phyloP scores from a whole-genome alignment of 37 sponge, comb jelly and placozoan species.

The Spongilla lacustris region DNA sequence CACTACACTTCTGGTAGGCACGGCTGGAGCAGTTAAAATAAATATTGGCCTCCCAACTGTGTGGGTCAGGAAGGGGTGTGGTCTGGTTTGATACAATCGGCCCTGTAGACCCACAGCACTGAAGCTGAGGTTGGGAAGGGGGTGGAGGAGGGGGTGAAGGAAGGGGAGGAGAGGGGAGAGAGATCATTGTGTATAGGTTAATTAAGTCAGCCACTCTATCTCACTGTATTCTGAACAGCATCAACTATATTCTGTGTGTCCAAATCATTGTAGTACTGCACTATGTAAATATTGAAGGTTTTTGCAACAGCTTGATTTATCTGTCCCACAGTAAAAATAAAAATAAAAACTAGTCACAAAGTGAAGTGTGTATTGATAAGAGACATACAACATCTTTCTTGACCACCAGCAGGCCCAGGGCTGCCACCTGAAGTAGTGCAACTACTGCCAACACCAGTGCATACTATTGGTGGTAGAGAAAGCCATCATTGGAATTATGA shows the following conservation, averaged over 20 bases:
- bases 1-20: constrained; percentile 84
- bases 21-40: constrained; percentile 89
- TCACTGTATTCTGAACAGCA: constrained; percentile 56
- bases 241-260: constrained; percentile 75
- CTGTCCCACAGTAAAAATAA: too few species aligned
- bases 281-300: constrained; percentile 11
- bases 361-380: not conserved
- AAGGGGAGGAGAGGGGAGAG: not conserved
- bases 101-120: not conserved
- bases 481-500: too few species aligned
- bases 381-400: constrained; percentile 48
- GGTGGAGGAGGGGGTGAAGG: too few species aligned
- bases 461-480: constrained; percentile 41
- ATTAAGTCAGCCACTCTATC: not conserved
- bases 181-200: too few species aligned
- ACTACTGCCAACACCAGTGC: constrained; percentile 49
- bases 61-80: not conserved
- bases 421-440: constrained; percentile 42
- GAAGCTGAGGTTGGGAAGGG: too few species aligned
- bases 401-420: constrained; percentile 60
- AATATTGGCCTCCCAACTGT: constrained; percentile 76
- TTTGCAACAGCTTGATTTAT: constrained; percentile 15
- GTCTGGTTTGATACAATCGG: not conserved
- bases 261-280: constrained; percentile 64
- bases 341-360: too few species aligned